These are phyloP conservation scores for Fukomys damarensis DNA, from an alignment of 2,113 vertebrate species.

Conservation along the genomic window DNA sequence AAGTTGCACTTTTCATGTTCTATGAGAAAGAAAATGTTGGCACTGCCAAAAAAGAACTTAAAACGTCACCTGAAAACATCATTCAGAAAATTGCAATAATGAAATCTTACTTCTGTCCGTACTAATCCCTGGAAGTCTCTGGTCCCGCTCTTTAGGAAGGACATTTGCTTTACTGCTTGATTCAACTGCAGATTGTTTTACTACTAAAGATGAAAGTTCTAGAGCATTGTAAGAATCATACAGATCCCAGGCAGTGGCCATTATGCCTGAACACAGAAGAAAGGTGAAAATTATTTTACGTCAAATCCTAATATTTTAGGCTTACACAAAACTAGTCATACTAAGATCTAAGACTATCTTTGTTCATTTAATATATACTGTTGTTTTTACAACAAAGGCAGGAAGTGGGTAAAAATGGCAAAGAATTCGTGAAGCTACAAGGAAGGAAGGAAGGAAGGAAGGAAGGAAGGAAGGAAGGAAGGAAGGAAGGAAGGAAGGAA, in stretches of 20 bases:
- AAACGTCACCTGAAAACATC: not conserved
- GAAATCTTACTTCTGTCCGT: constrained; percentile 85
- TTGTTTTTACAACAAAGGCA: not conserved
- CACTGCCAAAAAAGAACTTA: not conserved
- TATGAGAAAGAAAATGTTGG: not conserved
- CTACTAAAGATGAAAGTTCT: constrained; percentile 3
- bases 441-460: no score
- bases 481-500: no score
- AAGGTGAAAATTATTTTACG: constrained; percentile 36
- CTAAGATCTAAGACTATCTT: not conserved
- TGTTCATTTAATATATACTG: not conserved
- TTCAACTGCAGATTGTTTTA: constrained; percentile 17
- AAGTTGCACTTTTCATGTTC: not conserved
- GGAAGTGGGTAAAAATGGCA: constrained; percentile 3
- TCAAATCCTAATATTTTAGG: not conserved
- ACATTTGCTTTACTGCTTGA: constrained; percentile 29
- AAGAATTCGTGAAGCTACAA: not conserved
- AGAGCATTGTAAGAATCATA: constrained; percentile 79
- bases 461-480: no score
- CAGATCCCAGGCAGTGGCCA: constrained; percentile 90
- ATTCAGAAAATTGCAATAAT: not conserved
- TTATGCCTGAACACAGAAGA: constrained; percentile 81
- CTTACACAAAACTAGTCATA: not conserved
- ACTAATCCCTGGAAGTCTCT: constrained; percentile 67
- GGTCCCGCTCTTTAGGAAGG: constrained; percentile 36